Base-by-base conservation (phyloP, 2,113 vertebrate genomes). In the Nestor notabilis region DNA sequence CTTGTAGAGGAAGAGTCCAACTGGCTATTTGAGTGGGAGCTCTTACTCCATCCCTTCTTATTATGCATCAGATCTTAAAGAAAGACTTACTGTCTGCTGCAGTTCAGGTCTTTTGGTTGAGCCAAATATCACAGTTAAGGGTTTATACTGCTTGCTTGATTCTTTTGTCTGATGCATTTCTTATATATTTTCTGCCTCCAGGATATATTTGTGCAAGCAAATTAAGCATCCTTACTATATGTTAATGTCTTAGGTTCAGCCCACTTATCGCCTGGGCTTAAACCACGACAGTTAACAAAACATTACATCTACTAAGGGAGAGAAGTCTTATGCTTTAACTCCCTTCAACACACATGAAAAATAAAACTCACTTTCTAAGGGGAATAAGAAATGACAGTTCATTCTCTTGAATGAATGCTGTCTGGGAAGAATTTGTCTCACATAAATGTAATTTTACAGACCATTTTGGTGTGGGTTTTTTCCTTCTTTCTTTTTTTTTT, bases 141-240 rank as follows among this genome's bases (percentile, higher is more conserved):
- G 8, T 79, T 89, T 64, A 4, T 16, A 28, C 39, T 75, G 39
- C 55, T 82, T 55, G 8, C 63, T 68, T 46, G 33, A 47, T 75
- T 89, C 63, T 55, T 50, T 71, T 3, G 2, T 72, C 65, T 84
- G 92, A 91, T 92, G 65, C 44, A 44, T 89, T 92, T 82, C 89
- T 90, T 44, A 50, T 23, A 3, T 23, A 24, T 93, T 83, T 95
- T 76, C 83, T 95, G 86, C 92, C 94, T 93, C 69, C 44, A 87
- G 94, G 83, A 91, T 7, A 33, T n/a, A 85, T 69, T 24, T 50
- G 17, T 72, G 70, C 66, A 79, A 97, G 77, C 37, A 87, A 91
- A 95, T 91, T 56, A 93, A 80, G 74, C 89, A 72, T 72, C 61
- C 28, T 69, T 72, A n/a, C 87, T 91, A 6, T 47, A 37, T 24